Conservation (phyloP, 2,113 vertebrate genomes). For the Neolamprologus fasciatus region DNA sequence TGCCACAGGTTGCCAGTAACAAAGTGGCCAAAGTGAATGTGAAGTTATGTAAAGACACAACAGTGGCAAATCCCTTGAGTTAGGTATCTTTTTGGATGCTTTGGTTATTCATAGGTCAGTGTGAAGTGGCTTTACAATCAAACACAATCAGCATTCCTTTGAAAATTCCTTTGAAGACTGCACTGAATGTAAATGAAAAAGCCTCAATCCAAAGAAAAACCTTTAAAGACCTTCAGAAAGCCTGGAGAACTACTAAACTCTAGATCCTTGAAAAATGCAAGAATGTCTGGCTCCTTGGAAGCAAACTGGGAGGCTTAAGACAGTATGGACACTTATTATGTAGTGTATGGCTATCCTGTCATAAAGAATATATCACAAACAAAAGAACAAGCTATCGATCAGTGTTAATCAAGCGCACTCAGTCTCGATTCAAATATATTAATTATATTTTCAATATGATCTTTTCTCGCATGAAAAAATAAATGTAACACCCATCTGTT, state of each 20-base stretch:
- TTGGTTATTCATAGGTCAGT: neutral
- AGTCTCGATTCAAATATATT: neutral
- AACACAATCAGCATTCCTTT: neutral
- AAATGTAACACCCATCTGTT: neutral
- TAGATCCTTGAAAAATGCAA: neutral
- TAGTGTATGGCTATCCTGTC: neutral
- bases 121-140: neutral
- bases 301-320: neutral
- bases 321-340: neutral
- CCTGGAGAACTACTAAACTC: neutral
- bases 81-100: neutral
- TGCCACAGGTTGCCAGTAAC: neutral
- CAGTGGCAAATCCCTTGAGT: neutral
- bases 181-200: neutral
- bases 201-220: neutral
- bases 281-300: neutral
- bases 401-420: neutral
- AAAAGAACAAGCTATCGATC: rapidly evolving
- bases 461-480: neutral
- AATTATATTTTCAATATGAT: neutral
- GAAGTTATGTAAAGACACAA: neutral
- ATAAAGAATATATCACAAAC: neutral
- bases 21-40: neutral
- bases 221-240: neutral
- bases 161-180: neutral